Evolutionary conservation across 2,888 invertebrate species (phyloP).

Genomic region (Phyto melanocephala): DNA sequence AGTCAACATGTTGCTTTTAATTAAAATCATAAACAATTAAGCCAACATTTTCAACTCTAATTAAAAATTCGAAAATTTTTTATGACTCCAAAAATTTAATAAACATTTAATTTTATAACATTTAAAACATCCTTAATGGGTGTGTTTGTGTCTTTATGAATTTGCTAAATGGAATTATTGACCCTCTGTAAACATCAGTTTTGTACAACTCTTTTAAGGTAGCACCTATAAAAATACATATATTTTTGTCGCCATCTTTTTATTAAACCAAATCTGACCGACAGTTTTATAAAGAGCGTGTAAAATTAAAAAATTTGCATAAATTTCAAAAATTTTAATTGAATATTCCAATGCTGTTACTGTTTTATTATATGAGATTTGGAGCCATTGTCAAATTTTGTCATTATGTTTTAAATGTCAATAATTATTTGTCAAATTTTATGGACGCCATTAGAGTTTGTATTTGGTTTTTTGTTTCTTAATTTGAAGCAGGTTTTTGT

Average conservation of each 20-base stretch:
- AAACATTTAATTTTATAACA: slow-evolving; percentile 44
- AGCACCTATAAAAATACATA: no score
- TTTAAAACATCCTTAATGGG: not conserved
- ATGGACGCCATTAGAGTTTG: slow-evolving; percentile 53
- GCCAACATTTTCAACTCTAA: slow-evolving; percentile 8
- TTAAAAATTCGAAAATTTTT: slow-evolving; percentile 19
- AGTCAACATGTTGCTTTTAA: slow-evolving; percentile 18
- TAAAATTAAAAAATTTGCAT: not conserved
- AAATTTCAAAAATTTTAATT: slow-evolving; percentile 7
- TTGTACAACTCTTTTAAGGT: not conserved
- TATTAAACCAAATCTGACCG: not conserved
- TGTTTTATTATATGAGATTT: not conserved
- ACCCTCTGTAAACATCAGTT: slow-evolving; percentile 31
- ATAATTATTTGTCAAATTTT: slow-evolving; percentile 52
- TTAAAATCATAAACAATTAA: slow-evolving; percentile 5
- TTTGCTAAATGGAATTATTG: slow-evolving; percentile 50
- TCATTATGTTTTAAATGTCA: slow-evolving; percentile 36
- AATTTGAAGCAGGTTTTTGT: slow-evolving; percentile 51
- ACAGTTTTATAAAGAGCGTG: no score
- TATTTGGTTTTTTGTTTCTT: slow-evolving; percentile 15
- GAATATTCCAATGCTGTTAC: slow-evolving; percentile 5
- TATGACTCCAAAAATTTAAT: not conserved
- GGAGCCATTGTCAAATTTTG: slow-evolving; percentile 12
- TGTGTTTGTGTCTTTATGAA: not conserved
- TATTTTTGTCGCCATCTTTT: slow-evolving; percentile 39